These are phyloP conservation scores for Lepus americanus DNA, from an alignment of 2,113 vertebrate genomes.

Conservation along the genomic window DNA sequence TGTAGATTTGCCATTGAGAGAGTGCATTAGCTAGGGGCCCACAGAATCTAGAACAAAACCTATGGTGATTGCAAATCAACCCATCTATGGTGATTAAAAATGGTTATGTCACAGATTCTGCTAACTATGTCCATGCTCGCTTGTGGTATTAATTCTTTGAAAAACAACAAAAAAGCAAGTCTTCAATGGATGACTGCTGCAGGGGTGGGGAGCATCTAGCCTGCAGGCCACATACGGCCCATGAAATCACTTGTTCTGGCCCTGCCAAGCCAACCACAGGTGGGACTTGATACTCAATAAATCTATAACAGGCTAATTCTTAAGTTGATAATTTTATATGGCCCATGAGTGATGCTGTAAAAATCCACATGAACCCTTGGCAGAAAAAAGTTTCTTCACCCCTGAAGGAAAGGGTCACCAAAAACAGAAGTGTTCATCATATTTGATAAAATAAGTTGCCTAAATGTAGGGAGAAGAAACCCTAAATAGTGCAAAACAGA, in stretches of 20 bases:
- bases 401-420: neutral
- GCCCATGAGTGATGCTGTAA: too few species aligned
- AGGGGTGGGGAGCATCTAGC: too few species aligned
- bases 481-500: neutral
- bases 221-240: too few species aligned
- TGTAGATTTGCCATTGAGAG: neutral
- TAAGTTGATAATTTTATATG: too few species aligned
- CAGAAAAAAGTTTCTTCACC: too few species aligned
- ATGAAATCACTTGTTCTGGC: too few species aligned
- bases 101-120: neutral
- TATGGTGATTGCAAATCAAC: neutral
- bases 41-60: neutral
- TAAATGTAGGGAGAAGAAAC: neutral
- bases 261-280: too few species aligned
- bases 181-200: neutral
- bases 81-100: neutral
- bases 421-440: neutral
- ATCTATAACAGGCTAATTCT: too few species aligned
- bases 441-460: conserved; percentile 26
- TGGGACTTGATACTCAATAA: too few species aligned
- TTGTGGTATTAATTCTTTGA: conserved; percentile 44
- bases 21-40: neutral
- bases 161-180: neutral
- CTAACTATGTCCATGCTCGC: neutral
- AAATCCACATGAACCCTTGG: too few species aligned